Evolutionary conservation across 2,888 invertebrate genomes (phyloP), one percentile per base, ranked within the genome.

Genomic region (Seladonia tumulorum): DNA sequence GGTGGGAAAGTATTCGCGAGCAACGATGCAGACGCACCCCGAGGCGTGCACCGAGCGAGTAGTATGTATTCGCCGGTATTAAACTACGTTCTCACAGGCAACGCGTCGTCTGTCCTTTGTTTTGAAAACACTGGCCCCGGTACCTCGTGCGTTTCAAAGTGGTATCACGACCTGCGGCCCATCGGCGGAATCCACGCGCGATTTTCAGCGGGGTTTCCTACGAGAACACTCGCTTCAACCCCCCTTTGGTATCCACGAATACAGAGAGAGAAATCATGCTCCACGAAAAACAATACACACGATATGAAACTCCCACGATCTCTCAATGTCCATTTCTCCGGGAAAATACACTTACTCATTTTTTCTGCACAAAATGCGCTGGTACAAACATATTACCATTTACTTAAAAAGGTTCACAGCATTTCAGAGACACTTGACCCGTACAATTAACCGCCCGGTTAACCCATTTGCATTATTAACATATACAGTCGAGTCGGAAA

Each of bases 41-140:
- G 79, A 85, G 80, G 71, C 85, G 73, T 74, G 53, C 76, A 84
- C 70, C 71, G 66, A 83, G 49, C 76, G 22, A 66, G 45, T 72
- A 47, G 81, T 83, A 49, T 35, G 49, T 49, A 87, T 85, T 81
- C 83, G 29, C 60, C 73, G 78, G 47, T 72, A 71, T 85, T 82
- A 87, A 88, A 88, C 60, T 79, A 76, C 79, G 80, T 76, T 89
- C 87, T 81, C 76, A 89, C 87, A 83, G 80, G 73, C 83, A 83
- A 76, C 63, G 76, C 78, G 66, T 57, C 78, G 66, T 57, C 60
- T 79, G 73, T 77, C 72, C 72, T 88, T 85, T 83, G 81, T 87
- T 85, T 89, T 73, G 75, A 82, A 70, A 72, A 75, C 81, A 79
- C 76, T 70, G 68, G 68, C 12, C 12, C 42, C 49, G n/a, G 57